These are phyloP conservation scores for Falco biarmicus DNA, from an alignment of 2,797 vertebrate genomes.

Conservation along the genomic window DNA sequence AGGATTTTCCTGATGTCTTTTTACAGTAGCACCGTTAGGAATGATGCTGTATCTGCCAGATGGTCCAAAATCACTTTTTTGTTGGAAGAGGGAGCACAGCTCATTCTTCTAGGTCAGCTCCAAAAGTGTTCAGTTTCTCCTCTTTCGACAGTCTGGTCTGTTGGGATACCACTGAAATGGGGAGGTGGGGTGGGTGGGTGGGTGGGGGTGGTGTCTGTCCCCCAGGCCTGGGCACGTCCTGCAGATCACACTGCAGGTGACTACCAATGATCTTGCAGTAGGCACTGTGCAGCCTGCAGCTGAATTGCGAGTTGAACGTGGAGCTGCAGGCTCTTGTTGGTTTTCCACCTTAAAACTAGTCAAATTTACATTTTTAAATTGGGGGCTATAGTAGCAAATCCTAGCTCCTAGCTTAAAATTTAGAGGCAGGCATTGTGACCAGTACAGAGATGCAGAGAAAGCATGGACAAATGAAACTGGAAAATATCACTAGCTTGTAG, in stretches of 20 bases:
- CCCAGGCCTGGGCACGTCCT: background rate
- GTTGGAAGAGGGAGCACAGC: background rate
- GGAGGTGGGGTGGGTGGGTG: too few relatives aligned
- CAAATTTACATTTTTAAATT: background rate
- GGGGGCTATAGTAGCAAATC: background rate
- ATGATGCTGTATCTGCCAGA: background rate
- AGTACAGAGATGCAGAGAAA: background rate
- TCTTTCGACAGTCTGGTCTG: background rate
- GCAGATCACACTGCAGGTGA: background rate
- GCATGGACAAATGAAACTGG: background rate
- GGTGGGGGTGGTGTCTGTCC: background rate
- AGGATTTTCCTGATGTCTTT: background rate
- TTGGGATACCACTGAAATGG: background rate
- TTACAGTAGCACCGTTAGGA: background rate
- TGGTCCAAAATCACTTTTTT: background rate
- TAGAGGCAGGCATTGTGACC: background rate
- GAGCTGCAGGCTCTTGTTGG: background rate
- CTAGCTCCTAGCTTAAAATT: background rate
- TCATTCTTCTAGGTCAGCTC: background rate
- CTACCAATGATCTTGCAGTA: background rate
- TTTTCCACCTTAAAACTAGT: background rate
- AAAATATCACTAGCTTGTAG: background rate
- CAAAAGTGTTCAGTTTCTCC: background rate
- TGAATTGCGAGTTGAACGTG: background rate
- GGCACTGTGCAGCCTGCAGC: background rate